Base-by-base conservation (phyloP, 2,797 vertebrate genomes). In the Lepidocolaptes lacrymiger region DNA sequence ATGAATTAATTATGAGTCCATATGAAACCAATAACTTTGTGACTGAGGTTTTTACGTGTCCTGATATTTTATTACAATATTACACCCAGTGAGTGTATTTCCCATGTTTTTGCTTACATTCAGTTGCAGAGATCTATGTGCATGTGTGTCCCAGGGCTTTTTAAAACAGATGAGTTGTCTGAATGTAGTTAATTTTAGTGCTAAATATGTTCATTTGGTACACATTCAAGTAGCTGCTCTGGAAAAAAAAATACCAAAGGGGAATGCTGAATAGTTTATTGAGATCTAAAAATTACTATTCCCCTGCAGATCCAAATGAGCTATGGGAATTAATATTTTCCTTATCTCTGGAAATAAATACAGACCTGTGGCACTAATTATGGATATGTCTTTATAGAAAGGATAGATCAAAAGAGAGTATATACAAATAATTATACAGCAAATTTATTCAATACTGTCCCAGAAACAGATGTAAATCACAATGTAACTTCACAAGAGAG, bases 1-100 rank as follows among this genome's bases (percentile, higher is more conserved):
- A 89, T 96, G 93, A 97, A 97, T 97, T 97, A 98, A 97, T 97
- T 96, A 96, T 96, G 79, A 96, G 41, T 93, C 61, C 37, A 83
- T 84, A 72, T 69, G 81, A 97, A 97, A 78, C 66, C 81, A 95
- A 77, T 95, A 95, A 76, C 71, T 93, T 92, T 28, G 86, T 91
- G 84, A 95, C 79, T 83, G 76, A 95, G 62, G 41, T 68, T 88
- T 86, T 91, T 89, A 76, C 52, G 9, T 69, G 55, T 93, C 96
- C 75, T 90, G 91, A 93, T 89, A 78, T 95, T 97, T 96, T 96
- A 94, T 95, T 94, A 84, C 58, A 62, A 13, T 77, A 91, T 79
- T 93, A 66, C 43, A 79, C 48, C 64, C 58, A 68, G 21, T 90
- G 48, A 82, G 73, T 93, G 3, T 69, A 94, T 95, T 96, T 92